These are phyloP conservation scores for Ochropleura leucogaster DNA, from an alignment of 2,888 invertebrate genomes.

Conservation along the genomic window DNA sequence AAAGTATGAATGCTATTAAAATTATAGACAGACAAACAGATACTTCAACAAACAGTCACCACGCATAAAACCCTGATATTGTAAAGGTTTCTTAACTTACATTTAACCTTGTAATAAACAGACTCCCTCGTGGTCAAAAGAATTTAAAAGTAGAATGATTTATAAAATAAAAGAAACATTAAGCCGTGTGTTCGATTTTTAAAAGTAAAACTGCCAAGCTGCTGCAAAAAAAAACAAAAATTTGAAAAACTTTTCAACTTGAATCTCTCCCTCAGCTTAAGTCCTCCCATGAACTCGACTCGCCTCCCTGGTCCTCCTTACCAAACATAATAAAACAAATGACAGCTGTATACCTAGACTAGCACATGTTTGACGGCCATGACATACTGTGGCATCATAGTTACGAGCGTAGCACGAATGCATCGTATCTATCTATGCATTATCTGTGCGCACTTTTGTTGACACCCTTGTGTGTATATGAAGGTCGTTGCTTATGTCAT, in stretches of 20 bases:
- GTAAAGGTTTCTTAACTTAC: no score
- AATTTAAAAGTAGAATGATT: no score
- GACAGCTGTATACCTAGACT: constrained; percentile 41
- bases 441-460: constrained; percentile 58
- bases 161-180: no score
- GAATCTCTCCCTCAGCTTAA: no score
- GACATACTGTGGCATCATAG: constrained; percentile 56
- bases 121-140: no score
- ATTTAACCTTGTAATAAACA: no score
- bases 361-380: constrained; percentile 57
- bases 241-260: no score
- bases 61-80: no score
- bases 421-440: constrained; percentile 52
- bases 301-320: constrained; percentile 21
- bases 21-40: not conserved
- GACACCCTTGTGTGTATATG: constrained; percentile 52
- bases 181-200: no score
- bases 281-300: constrained; percentile 25
- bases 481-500: constrained; percentile 48
- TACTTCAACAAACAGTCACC: not conserved
- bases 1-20: not conserved
- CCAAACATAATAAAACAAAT: constrained; percentile 31
- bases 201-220: no score
- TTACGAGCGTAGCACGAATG: constrained; percentile 43
- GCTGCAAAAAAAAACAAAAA: no score